Evolutionary conservation across 2,113 vertebrate genomes (phyloP).

Genomic region (Zeus faber): DNA sequence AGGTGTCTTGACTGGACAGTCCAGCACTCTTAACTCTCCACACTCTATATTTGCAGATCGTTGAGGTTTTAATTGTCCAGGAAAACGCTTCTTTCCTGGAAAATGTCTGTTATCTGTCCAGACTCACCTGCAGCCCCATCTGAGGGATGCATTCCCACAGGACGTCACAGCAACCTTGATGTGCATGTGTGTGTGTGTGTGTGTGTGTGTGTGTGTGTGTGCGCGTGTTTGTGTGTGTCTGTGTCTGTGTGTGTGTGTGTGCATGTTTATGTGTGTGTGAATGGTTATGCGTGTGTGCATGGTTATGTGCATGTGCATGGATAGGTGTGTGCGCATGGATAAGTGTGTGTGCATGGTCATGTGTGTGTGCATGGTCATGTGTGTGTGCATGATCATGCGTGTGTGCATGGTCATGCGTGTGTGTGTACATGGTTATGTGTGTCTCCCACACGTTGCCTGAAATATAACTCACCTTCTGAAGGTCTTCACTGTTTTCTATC

Average conservation of each 20-base stretch:
- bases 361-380: too few relatives aligned
- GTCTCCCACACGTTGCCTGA: slow-evolving; percentile 21
- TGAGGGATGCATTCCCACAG: slow-evolving; percentile 16
- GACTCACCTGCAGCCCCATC: slow-evolving; percentile 33
- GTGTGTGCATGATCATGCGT: too few relatives aligned
- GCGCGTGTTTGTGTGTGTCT: too few relatives aligned
- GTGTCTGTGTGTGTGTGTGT: too few relatives aligned
- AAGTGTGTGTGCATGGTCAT: too few relatives aligned
- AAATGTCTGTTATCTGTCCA: slow-evolving; percentile 36
- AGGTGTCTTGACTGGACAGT: too few relatives aligned
- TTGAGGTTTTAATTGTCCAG: slow-evolving; percentile 5
- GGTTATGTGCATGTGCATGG: slow-evolving; percentile 29
- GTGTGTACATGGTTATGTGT: slow-evolving; percentile 24
- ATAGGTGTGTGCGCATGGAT: too few relatives aligned
- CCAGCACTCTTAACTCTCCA: too few relatives aligned
- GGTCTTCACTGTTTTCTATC: neutral
- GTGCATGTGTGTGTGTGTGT: slow-evolving; percentile 13
- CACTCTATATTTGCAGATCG: too few relatives aligned
- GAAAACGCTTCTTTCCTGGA: slow-evolving; percentile 1
- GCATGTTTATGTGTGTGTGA: slow-evolving; percentile 7
- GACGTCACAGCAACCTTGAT: neutral
- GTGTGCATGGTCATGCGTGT: too few relatives aligned
- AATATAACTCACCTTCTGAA: slow-evolving; percentile 26
- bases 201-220: slow-evolving; percentile 6
- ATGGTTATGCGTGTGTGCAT: slow-evolving; percentile 18